These are phyloP conservation scores for Cryptophagus acutangulus DNA, from an alignment of 2,888 invertebrate species.

Conservation along the genomic window DNA sequence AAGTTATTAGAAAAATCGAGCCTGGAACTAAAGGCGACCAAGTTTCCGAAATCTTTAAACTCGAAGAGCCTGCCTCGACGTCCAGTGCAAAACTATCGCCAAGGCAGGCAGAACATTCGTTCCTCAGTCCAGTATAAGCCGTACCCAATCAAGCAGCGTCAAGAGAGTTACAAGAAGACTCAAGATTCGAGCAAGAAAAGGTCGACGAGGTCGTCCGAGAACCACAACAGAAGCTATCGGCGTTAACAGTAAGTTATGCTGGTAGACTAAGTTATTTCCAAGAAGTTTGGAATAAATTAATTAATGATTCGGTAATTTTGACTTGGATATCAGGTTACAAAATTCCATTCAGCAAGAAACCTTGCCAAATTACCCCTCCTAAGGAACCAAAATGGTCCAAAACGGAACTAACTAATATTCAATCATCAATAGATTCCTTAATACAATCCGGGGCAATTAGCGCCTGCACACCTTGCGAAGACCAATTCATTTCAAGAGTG, in stretches of 20 bases:
- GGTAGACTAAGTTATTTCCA: background rate
- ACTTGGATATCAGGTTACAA: conserved; percentile 6
- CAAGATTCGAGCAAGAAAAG: conserved; percentile 1
- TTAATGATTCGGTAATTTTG: background rate
- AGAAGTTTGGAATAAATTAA: background rate
- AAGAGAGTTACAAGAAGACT: no score
- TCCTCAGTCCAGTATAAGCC: no score
- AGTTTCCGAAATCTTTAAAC: conserved; percentile 2
- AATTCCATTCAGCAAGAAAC: conserved; percentile 6
- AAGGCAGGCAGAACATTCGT: no score
- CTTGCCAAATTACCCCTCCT: conserved; percentile 3
- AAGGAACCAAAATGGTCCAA: conserved; percentile 1
- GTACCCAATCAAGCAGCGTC: no score
- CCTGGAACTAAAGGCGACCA: background rate
- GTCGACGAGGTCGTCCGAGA: background rate
- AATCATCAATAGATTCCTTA: background rate
- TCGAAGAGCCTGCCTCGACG: background rate
- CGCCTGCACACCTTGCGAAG: background rate
- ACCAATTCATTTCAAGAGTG: conserved; percentile 2
- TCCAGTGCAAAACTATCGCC: no score
- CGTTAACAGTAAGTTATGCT: background rate
- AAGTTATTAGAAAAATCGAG: background rate
- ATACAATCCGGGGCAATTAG: background rate
- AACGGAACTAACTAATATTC: background rate
- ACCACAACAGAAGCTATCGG: background rate